Evolutionary conservation across 30 jellyfish, hydroid and myxozoan genomes (phyloP).

Genomic region (Euphysa ruthae): DNA sequence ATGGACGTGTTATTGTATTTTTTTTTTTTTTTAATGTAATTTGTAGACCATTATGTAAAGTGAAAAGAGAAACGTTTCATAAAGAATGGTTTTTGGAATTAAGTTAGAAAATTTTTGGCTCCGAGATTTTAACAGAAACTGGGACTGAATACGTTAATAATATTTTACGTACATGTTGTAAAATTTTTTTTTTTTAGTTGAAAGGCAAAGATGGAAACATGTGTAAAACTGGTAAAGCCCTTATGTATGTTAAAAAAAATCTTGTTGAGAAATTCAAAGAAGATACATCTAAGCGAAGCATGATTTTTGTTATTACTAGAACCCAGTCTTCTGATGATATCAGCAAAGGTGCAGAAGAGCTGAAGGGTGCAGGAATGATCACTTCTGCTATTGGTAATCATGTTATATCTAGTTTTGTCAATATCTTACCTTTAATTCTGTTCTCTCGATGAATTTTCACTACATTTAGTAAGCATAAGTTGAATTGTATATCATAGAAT

Average conservation of each 20-base stretch:
- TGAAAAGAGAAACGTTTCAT: no score
- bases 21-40: no score
- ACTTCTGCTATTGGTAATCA: conserved; percentile 56
- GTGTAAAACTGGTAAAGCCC: conserved; percentile 80
- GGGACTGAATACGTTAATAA: no score
- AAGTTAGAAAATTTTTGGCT: no score
- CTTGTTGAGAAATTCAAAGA: conserved; percentile 26
- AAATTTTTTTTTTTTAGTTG: conserved; percentile 22
- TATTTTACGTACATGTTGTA: no score
- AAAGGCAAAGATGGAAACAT: conserved; percentile 59
- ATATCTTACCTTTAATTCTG: not conserved
- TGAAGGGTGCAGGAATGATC: conserved; percentile 82
- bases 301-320: conserved; percentile 57
- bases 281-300: conserved; percentile 29
- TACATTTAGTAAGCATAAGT: not conserved
- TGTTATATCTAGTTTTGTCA: not conserved
- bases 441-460: not conserved
- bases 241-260: conserved; percentile 50
- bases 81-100: no score
- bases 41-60: no score
- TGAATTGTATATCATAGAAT: no score
- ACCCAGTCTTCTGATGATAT: conserved; percentile 74
- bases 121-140: no score
- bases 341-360: conserved; percentile 76
- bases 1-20: no score